Base-by-base conservation (phyloP, 2,797 vertebrate species). In the Sebastes paucispinis region DNA sequence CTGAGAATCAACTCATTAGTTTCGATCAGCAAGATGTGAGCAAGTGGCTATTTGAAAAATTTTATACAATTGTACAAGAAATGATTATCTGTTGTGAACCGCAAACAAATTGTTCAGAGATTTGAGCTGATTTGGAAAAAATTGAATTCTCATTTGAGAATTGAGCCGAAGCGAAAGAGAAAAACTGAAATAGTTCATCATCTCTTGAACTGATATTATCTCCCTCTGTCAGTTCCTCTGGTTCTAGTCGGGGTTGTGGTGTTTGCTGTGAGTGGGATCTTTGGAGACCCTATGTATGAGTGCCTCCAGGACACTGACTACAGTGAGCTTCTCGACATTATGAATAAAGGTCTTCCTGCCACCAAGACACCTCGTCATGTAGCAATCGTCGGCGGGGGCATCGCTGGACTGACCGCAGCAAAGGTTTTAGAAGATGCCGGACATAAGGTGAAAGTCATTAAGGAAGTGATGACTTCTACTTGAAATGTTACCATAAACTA, bases 241-340 rank as follows among this genome's bases (percentile, higher is more conserved):
- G 71, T 90, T 22, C 64, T 94, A 0, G 69, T 92, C 0, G 89
- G 93, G 8, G 60, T 91, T 3, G 81, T 94, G 75, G 75, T 94
- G 36, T 89, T 91, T 34, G 81, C 78, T 27, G 90, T 88, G 20
- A 89, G 74, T 12, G 93, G 90, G 55, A 82, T 79, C 73, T 69
- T 60, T 8, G 87, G 84, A 6, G 95, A 96, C 89, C 94, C 94
- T 24, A 86, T 97, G 11, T 75, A 79, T 3, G 94, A 95, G 1
- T 97, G 97, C 80, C 92, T 96, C 31, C 87, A 91, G 1, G 97
- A 97, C 65, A 60, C 85, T 0, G 96, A 97, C 93, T 97, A 97
- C 47, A 82, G 87, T 3, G 91, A 95, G 72, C 96, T 97, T 6
- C 91, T 96, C 5, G 71, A 83, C 63, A 92, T 97, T 0, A 87